Conservation (phyloP, 2,113 vertebrate species). For the Crotophaga sulcirostris region DNA sequence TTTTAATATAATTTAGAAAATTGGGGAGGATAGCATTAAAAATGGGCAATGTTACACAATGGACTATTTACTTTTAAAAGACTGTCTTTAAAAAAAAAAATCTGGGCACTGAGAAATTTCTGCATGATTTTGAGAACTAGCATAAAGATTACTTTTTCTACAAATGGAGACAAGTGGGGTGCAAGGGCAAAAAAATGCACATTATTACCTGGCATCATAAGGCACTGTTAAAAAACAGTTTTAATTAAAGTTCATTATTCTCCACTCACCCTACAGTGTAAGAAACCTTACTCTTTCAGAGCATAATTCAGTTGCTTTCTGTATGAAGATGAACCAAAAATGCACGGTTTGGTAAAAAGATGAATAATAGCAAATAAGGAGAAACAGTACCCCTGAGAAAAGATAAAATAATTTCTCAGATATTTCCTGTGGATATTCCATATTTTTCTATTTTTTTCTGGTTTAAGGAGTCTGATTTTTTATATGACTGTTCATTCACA, state of each 20-base stretch:
- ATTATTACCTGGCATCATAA: not conserved
- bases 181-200: not conserved
- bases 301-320: not conserved
- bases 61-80: too few relatives aligned
- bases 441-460: not conserved
- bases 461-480: not conserved
- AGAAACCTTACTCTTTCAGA: not conserved
- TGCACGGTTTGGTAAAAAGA: not conserved
- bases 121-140: not conserved
- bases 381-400: not conserved
- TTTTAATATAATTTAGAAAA: not conserved
- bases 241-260: conserved; percentile 6
- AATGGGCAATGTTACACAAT: not conserved
- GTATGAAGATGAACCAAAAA: not conserved
- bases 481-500: conserved; percentile 10
- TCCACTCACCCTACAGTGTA: not conserved
- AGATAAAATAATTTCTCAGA: not conserved
- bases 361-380: not conserved
- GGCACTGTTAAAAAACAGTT: not conserved
- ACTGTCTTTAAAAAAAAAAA: not conserved
- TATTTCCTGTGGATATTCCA: not conserved
- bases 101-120: not conserved
- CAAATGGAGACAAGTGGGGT: not conserved
- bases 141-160: not conserved
- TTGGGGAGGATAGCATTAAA: not conserved